These are phyloP conservation scores for Origma solitaria DNA, from an alignment of 2,113 vertebrate genomes.

Conservation along the genomic window DNA sequence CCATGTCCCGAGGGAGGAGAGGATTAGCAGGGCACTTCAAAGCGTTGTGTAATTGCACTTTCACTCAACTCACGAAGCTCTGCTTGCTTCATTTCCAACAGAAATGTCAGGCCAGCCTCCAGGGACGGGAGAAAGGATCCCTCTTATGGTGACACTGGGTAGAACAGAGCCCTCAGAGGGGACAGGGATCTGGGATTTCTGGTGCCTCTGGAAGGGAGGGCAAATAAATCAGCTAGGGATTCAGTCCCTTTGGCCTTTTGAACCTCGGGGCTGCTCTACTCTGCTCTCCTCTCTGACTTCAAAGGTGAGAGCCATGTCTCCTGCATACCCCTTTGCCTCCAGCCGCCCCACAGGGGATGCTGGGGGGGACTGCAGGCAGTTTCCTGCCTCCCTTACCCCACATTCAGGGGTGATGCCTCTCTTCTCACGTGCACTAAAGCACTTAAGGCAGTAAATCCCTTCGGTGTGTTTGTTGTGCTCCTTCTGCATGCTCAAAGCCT, in stretches of 20 bases:
- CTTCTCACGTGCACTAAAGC: not conserved
- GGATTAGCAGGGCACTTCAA: conserved; percentile 56
- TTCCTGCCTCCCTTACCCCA: not conserved
- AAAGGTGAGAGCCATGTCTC: not conserved
- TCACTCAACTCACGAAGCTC: not conserved
- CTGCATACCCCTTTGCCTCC: not conserved
- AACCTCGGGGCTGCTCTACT: not conserved
- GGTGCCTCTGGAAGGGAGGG: not conserved
- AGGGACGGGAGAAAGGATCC: conserved; percentile 37
- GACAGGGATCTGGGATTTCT: accelerated
- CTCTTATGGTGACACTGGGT: conserved; percentile 43
- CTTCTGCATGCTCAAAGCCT: not conserved
- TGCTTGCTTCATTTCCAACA: not conserved
- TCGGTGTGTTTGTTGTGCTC: not conserved
- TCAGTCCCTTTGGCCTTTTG: not conserved
- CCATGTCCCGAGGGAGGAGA: conserved; percentile 1
- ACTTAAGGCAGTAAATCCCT: not conserved
- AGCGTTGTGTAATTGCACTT: conserved; percentile 42
- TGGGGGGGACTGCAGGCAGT: not conserved
- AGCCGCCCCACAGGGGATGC: not conserved
- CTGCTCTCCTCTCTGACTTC: not conserved
- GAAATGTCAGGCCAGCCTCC: conserved; percentile 7
- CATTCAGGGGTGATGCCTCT: not conserved
- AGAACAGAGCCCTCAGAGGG: not conserved
- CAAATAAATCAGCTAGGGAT: not conserved